Evolutionary conservation across 2,888 invertebrate genomes (phyloP).

Genomic region (Cordylochernes scorpioides): DNA sequence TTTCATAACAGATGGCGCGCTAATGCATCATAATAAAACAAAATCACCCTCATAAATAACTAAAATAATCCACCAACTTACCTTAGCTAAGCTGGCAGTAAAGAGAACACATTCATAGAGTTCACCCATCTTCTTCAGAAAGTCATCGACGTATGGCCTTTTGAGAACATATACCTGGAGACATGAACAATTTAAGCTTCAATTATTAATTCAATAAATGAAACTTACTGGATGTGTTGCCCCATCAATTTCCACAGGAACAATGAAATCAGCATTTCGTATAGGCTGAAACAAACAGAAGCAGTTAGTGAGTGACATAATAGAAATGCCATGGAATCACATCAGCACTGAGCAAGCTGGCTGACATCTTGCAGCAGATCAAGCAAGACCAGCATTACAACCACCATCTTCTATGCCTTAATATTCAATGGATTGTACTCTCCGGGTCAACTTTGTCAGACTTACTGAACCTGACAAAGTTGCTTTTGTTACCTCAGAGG

Average conservation of each 20-base stretch:
- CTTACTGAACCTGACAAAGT: too few species aligned
- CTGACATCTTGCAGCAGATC: too few species aligned
- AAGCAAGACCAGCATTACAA: too few species aligned
- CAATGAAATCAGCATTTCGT: conserved; percentile 97
- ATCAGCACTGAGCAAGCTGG: too few species aligned
- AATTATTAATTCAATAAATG: conserved; percentile 1
- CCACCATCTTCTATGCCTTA: too few species aligned
- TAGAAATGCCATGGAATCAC: too few species aligned
- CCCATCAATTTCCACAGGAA: conserved; percentile 98
- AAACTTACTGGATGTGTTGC: conserved; percentile 59
- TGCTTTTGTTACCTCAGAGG: too few species aligned
- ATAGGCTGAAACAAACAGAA: conserved; percentile 45
- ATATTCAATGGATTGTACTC: too few species aligned
- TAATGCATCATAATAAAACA: too few species aligned
- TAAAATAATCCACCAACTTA: conserved; percentile 21
- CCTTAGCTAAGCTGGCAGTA: conserved; percentile 91
- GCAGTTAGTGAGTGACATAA: conserved; percentile 3
- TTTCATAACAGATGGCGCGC: too few species aligned
- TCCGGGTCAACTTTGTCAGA: too few species aligned
- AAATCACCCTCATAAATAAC: too few species aligned
- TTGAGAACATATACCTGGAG: conserved; percentile 70
- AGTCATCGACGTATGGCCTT: conserved; percentile 96
- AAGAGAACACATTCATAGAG: conserved; percentile 96
- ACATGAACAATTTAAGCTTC: neutral
- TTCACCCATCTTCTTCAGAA: conserved; percentile 87